Evolutionary conservation across 2,888 invertebrate genomes (phyloP), one percentile per base, ranked within the genome.

Genomic region (Diabrotica balteata): DNA sequence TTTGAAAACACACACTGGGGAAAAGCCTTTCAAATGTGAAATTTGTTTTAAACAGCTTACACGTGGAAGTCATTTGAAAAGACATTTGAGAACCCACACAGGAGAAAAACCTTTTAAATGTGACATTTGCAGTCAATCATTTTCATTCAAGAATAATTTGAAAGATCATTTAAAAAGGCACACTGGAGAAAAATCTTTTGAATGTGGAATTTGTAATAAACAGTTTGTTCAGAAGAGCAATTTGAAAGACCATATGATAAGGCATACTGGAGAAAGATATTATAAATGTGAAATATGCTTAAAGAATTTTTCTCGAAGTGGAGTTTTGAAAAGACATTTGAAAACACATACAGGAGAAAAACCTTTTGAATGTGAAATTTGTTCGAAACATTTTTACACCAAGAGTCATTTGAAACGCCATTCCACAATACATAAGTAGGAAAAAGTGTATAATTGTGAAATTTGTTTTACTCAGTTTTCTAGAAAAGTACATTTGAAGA

Each of bases 311-410:
- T 32, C n/a, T 7, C 7, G 54, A 22, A 54, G 22, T 7, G n/a
- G n/a, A 54, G 8, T 54, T n/a, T 10, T 32, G 8, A 54, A 32
- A 17, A 8, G 10, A n/a, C 54, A 17, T 32, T 22, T 54, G 43
- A 7, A 22, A 11, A 54, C n/a, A 3, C 54, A 22, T 9, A 54
- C 54, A 1, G 5, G 7, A 22, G 54, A 54, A 54, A 32, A 54
- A 22, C 32, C 54, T 43, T 54, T 54, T 32, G 54, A 54, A 32
- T 54, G 54, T 54, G 32, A n/a, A 2, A 54, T 54, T 17, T 54
- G 54, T 43, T 10, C 32, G 7, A 22, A 11, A 22, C 11, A 32
- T 22, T 54, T 54, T 17, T 42, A 7, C 1, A 11, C 11, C 11
- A 32, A 7, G 17, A 54, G 17, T 22, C 7, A 53, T 22, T 53